phyloP scores from a whole-genome alignment of 2,797 vertebrate genomes.

The Rhinophrynus dorsalis region DNA sequence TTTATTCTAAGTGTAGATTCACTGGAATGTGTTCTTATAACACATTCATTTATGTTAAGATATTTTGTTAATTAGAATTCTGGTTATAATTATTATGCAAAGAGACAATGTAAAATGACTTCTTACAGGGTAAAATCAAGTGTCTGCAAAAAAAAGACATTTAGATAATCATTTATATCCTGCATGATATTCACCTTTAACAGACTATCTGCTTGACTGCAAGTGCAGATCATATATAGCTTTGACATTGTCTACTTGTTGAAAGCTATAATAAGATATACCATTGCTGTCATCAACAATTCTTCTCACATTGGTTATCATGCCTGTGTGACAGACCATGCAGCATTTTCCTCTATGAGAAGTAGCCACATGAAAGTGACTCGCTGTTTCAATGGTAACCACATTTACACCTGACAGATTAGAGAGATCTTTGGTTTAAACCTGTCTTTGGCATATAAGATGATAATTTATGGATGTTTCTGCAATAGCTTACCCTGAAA shows the following conservation, averaged over 20 bases:
- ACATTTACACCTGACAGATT: neutral
- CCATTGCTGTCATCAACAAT: neutral
- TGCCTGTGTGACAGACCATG: neutral
- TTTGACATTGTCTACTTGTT: neutral
- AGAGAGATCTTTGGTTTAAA: slow-evolving; percentile 13
- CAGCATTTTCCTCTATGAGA: neutral
- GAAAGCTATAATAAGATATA: slow-evolving; percentile 12
- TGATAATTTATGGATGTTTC: slow-evolving; percentile 21
- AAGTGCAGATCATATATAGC: neutral
- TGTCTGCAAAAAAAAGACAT: neutral
- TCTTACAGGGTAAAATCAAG: neutral
- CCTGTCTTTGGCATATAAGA: slow-evolving; percentile 18
- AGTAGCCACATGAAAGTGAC: neutral
- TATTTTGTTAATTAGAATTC: no score
- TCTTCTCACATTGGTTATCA: neutral
- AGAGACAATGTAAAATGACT: no score
- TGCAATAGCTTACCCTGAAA: no score
- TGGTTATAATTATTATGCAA: no score
- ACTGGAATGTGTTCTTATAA: no score
- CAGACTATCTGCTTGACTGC: neutral
- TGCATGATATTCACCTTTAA: slow-evolving; percentile 1
- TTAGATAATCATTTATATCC: neutral
- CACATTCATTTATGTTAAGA: no score
- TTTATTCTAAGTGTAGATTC: no score
- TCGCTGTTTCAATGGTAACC: neutral